phyloP scores from a whole-genome alignment of 1,140 invertebrate species.

The Drosophila sproati region DNA sequence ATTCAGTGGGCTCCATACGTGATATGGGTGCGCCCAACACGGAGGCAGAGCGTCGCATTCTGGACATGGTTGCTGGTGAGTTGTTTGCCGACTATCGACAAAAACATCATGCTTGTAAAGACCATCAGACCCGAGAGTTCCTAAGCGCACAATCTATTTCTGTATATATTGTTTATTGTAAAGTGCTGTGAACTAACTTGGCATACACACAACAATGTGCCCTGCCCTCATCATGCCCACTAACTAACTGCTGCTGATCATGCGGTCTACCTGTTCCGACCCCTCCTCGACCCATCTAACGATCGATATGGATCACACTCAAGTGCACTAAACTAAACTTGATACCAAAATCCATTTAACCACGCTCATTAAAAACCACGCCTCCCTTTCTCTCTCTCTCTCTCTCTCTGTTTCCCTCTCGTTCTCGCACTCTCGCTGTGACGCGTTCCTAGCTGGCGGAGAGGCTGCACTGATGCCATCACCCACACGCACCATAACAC shows the following conservation, averaged over 20 bases:
- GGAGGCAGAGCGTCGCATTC: slow-evolving; percentile 88
- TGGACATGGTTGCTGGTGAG: slow-evolving; percentile 88
- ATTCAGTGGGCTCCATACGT: slow-evolving; percentile 89
- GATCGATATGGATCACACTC: slow-evolving; percentile 45
- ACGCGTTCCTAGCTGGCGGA: slow-evolving; percentile 71
- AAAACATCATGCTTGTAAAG: slow-evolving; percentile 30
- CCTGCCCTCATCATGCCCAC: slow-evolving; percentile 30
- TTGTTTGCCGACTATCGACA: slow-evolving; percentile 22
- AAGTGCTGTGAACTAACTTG: slow-evolving; percentile 67
- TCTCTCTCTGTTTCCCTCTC: slow-evolving; percentile 40
- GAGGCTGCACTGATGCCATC: slow-evolving; percentile 86
- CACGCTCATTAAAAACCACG: slow-evolving; percentile 79
- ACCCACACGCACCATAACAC: slow-evolving; percentile 86
- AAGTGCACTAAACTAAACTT: slow-evolving; percentile 73
- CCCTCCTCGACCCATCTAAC: slow-evolving; percentile 12
- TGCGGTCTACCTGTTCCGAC: slow-evolving; percentile 37
- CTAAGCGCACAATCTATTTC: slow-evolving; percentile 26
- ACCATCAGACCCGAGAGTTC: slow-evolving; percentile 21
- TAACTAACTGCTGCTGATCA: slow-evolving; percentile 44
- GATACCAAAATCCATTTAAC: slow-evolving; percentile 75
- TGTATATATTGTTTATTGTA: slow-evolving; percentile 48
- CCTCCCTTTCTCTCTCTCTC: slow-evolving; percentile 68
- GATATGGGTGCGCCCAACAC: slow-evolving; percentile 86
- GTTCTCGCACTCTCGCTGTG: slow-evolving; percentile 21
- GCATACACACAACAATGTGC: slow-evolving; percentile 42